Evolutionary conservation across 2,797 vertebrate genomes (phyloP), one percentile per base, ranked within the genome.

Genomic region (Yasuhikotakia modesta): DNA sequence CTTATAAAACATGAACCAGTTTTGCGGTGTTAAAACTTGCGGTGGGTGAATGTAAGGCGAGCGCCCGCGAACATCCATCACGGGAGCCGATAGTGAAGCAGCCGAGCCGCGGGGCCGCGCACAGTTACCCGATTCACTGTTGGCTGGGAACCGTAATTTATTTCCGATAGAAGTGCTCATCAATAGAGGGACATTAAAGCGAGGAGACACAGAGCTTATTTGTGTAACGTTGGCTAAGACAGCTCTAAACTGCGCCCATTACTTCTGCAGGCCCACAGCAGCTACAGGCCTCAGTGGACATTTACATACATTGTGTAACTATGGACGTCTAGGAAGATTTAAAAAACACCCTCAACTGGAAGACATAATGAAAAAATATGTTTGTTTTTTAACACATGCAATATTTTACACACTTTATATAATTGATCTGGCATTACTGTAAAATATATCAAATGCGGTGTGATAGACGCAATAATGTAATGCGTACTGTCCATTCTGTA

Each of bases 171-270:
- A 79, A 79, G 79, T 69, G 76, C 71, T 82, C 81, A 80, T 87
- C 86, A 78, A 89, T 86, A 81, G 66, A 76, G 73, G 74, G 82
- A 85, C 83, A 87, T 85, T 84, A 86, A 86, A 85, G 81, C 83
- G 64, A 81, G 72, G 32, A 79, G 81, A 87, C 85, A 85, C 78
- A 64, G 70, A 74, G 72, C 81, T 85, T 79, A 63, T 83, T 80
- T 84, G 81, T 86, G 82, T 76, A 71, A 48, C 76, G 67, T 78
- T 77, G 78, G 79, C 64, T 76, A 64, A 75, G 70, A 73, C 73
- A 77, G 67, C 67, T 70, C 71, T 78, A 81, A 78, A 76, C 73
- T 71, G 63, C 43, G 58, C 32, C 55, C 77, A 85, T 81, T 76
- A 81, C 82, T 71, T 73, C 76, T 73, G 24, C 66, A 50, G 76